Evolutionary conservation across 2,113 vertebrate species (phyloP).

Genomic region (Ardeotis arabs): DNA sequence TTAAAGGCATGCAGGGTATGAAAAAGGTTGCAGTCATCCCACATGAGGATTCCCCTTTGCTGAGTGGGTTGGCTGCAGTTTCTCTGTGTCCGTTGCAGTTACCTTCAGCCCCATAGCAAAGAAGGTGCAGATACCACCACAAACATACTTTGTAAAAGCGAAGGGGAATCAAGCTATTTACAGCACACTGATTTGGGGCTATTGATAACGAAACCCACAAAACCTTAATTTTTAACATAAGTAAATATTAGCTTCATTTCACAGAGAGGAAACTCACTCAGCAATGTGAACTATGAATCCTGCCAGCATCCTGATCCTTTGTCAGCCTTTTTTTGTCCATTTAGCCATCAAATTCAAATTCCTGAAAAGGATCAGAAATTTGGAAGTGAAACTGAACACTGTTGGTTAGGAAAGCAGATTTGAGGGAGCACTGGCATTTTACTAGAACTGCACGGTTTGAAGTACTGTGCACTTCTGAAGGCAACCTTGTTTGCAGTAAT

Average conservation of each 20-base stretch:
- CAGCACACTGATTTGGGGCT: neutral
- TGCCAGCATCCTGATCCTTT: neutral
- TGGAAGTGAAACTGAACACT: neutral
- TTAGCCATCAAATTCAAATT: neutral
- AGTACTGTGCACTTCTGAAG: neutral
- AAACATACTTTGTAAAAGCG: neutral
- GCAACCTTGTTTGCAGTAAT: neutral
- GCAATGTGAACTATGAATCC: neutral
- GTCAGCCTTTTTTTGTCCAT: neutral
- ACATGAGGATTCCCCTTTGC: neutral
- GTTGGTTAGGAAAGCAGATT: neutral
- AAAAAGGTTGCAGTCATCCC: neutral
- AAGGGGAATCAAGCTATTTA: neutral
- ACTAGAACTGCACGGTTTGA: neutral
- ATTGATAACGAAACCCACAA: constrained; percentile 3
- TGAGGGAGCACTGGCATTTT: neutral
- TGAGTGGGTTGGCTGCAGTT: neutral
- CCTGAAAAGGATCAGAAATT: neutral
- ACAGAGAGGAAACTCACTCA: neutral
- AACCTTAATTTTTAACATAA: neutral
- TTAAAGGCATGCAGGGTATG: neutral
- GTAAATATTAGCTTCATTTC: neutral
- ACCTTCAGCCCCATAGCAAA: neutral
- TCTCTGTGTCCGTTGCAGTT: neutral
- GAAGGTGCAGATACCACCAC: neutral